Evolutionary conservation across 2,888 invertebrate genomes (phyloP), one percentile per base, ranked within the genome.

Genomic region (Latrodectus elegans): DNA sequence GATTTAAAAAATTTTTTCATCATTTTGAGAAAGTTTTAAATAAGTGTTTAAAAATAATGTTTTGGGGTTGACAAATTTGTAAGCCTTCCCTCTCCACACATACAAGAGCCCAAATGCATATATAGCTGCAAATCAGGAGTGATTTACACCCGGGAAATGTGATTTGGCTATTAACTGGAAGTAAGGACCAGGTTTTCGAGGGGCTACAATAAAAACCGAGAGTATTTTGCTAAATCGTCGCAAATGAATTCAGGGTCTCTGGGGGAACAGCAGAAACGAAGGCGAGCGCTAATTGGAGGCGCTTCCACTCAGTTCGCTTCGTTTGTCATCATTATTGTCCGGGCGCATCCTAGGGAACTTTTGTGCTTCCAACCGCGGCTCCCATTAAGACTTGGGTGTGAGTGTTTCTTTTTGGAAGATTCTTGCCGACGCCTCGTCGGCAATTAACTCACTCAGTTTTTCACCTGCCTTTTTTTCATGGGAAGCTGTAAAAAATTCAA

Each of bases 301-400:
- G 70, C 82, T 74, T 88, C 87, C 87, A 83, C 82, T 88, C 82
- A 88, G 83, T 73, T 78, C 64, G 60, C 78, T 83, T 78, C 87
- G 82, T 88, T 88, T 83, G 87, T 88, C 87, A 88, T 88, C 87
- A 88, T 88, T 88, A 88, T 85, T 79, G 77, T 83, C 83, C 68
- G 71, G 70, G 38, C 38, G 55, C 38, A 15, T 11, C 22, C 51
- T 38, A 68, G 51, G 38, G 38, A 38, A 38, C 38, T 38, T 38
- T 4, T 38, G 38, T 38, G 38, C 78, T 77, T 68, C 78, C 4
- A 65, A 73, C 67, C 60, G 55, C 74, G 71, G 6, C n/a, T 14
- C 70, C 80, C 86, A 87, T 87, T 87, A 87, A 87, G 81, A 81
- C 86, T 65, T 76, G 67, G 72, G 77, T 71, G 80, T 60, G 38